Evolutionary conservation across 2,888 invertebrate species (phyloP).

Genomic region (Sycophila texana): DNA sequence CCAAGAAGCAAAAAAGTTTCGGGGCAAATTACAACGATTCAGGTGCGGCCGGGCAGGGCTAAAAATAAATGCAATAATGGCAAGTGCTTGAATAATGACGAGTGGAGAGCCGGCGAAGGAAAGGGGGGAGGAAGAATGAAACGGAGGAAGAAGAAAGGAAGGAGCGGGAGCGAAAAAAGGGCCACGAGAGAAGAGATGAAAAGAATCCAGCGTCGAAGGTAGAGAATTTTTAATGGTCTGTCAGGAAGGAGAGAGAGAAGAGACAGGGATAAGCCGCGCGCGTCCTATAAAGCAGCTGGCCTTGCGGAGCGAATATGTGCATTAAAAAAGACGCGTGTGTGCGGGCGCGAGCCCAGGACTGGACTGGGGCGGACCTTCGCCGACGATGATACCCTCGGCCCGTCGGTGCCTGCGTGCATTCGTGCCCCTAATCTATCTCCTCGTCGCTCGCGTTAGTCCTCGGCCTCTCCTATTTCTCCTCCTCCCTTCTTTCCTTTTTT

Average conservation of each 20-base stretch:
- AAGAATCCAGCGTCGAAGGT: conserved; percentile 47
- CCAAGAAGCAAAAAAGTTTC: conserved; percentile 42
- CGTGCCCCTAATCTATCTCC: conserved; percentile 40
- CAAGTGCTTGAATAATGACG: conserved; percentile 52
- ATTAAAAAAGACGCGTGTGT: not conserved
- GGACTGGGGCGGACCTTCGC: conserved; percentile 14
- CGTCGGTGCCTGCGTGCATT: not conserved
- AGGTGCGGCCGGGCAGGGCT: conserved; percentile 21
- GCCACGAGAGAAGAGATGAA: conserved; percentile 37
- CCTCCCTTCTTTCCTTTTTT: not conserved
- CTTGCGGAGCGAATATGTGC: conserved; percentile 21
- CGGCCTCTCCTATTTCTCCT: not conserved
- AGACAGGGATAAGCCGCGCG: conserved; percentile 8
- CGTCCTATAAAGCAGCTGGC: conserved; percentile 47
- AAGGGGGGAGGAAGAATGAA: conserved; percentile 17
- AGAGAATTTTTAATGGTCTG: conserved; percentile 54
- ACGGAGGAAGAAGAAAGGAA: conserved; percentile 22
- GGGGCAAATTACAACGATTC: conserved; percentile 52
- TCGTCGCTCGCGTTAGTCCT: not conserved
- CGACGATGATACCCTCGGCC: conserved; percentile 17
- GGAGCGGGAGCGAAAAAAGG: conserved; percentile 4
- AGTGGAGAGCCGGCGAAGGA: conserved; percentile 11
- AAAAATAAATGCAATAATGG: conserved; percentile 52
- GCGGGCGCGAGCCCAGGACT: not conserved
- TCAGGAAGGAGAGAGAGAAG: conserved; percentile 39